Evolutionary conservation across 2,797 vertebrate species (phyloP), one percentile per base, ranked within the genome.

Genomic region (Crotalus adamanteus): DNA sequence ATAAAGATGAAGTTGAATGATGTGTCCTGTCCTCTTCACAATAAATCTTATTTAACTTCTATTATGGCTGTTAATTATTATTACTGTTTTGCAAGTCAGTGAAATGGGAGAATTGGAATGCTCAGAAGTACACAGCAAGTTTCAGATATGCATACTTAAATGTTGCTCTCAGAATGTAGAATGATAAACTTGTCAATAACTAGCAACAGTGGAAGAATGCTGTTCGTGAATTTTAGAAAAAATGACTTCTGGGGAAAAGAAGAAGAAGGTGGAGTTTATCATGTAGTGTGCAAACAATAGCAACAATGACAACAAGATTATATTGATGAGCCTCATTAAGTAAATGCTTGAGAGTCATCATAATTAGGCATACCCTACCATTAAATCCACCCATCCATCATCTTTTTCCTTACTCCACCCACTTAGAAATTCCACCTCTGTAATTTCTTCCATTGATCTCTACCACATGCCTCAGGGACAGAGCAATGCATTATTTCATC

Each of bases 401-500:
- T 12, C 4, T 47, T 86, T 89, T 63, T 65, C 73, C 78, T 90
- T 51, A 86, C 59, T 57, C 47, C 92, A 92, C 88, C 59, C 51
- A 63, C 31, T 57, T 65, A 92, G 59, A 37, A 56, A 73, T 93
- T 93, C 51, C 20, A 59, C 53, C 28, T 73, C 47, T 59, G 83
- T 69, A 87, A 93, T 90, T 93, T 86, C 37, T 18, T 59, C 83
- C 83, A 93, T 22, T 73, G 92, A 59, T 87, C 88, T 60, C 57
- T 63, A 42, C 87, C 47, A 60, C 92, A 56, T 85, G 69, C 57
- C 86, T 60, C 26, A 85, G 57, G 87, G 83, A 90, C 61, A 86
- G 53, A 87, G 55, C 53, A 87, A 92, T 47, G 37, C 55, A 56
- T 90, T 51, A 59, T 51, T 53, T 93, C 73, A 73, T 73, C 37